Conservation (phyloP, 2,113 vertebrate species). For the Labeo catla region DNA sequence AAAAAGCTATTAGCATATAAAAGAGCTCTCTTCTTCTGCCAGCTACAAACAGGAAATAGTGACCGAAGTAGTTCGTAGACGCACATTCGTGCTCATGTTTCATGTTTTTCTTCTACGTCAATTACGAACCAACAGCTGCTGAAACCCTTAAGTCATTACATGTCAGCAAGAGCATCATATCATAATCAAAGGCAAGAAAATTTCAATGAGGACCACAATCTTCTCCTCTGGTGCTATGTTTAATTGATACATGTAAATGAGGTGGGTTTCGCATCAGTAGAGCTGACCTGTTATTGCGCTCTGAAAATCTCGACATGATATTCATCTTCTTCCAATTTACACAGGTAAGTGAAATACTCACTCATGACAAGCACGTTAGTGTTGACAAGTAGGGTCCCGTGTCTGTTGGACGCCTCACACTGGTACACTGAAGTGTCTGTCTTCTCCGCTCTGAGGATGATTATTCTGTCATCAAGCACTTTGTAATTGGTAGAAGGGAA, state of each 20-base stretch:
- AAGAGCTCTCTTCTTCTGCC: constrained; percentile 32
- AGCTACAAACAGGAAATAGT: constrained; percentile 20
- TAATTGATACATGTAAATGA: neutral
- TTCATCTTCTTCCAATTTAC: neutral
- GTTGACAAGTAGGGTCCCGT: constrained; percentile 86
- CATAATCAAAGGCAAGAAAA: constrained; percentile 38
- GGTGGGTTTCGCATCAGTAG: neutral
- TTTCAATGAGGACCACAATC: constrained; percentile 2
- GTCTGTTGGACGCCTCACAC: constrained; percentile 88
- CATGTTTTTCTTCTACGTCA: constrained; percentile 23
- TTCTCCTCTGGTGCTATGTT: neutral
- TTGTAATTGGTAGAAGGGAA: constrained; percentile 53
- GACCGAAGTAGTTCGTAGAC: neutral
- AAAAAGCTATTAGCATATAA: constrained; percentile 55
- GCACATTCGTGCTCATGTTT: neutral
- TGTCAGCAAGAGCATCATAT: constrained; percentile 19
- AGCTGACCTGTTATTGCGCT: neutral
- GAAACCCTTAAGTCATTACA: constrained; percentile 10
- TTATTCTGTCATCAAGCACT: constrained; percentile 76
- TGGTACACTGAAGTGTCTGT: constrained; percentile 89
- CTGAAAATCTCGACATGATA: neutral
- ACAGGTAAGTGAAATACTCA: constrained; percentile 70
- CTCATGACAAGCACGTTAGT: constrained; percentile 88
- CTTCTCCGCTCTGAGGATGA: constrained; percentile 76
- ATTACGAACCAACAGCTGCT: constrained; percentile 39